Percentiles rank a stretch among this genome's conserved stretches.
Evolutionary conservation across 2,113 vertebrate species (phyloP).

Genomic region (Protobothrops flavoviridis): DNA sequence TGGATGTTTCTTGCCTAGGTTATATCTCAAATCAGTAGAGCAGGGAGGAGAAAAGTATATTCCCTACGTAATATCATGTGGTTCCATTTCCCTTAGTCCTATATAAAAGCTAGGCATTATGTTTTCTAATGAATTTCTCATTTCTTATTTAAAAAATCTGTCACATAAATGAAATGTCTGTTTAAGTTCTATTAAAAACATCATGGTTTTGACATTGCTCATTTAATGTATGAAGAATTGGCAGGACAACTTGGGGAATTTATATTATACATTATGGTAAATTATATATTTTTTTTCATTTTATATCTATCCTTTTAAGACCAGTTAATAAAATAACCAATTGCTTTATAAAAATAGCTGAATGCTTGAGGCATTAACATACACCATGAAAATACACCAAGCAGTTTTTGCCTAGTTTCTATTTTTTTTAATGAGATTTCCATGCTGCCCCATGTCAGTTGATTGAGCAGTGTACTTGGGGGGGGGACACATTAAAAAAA

Average conservation of each 20-base stretch:
- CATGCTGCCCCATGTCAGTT: not conserved
- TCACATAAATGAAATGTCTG: not conserved
- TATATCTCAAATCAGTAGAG: not conserved
- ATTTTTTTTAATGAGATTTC: not conserved
- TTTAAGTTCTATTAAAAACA: not conserved
- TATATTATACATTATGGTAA: not conserved
- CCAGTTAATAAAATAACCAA: not conserved
- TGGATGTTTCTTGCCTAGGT: not conserved
- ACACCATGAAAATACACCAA: not conserved
- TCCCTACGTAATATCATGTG: not conserved
- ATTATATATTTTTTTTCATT: not conserved
- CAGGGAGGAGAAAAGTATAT: not conserved
- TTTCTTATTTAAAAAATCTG: not conserved
- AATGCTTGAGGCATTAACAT: slow-evolving; percentile 13
- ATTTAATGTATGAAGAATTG: not conserved
- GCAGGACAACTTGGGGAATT: not conserved
- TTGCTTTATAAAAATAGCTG: slow-evolving; percentile 35
- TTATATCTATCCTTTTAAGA: slow-evolving; percentile 13
- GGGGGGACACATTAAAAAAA: not conserved
- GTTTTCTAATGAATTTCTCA: not conserved
- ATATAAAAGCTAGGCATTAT: not conserved
- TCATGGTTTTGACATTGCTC: fast-evolving
- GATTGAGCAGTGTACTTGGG: not conserved
- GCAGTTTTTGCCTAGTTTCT: not conserved
- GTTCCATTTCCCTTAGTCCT: not conserved